Conservation (phyloP, 2,888 invertebrate species). For the Drosophila hawaiiensis region DNA sequence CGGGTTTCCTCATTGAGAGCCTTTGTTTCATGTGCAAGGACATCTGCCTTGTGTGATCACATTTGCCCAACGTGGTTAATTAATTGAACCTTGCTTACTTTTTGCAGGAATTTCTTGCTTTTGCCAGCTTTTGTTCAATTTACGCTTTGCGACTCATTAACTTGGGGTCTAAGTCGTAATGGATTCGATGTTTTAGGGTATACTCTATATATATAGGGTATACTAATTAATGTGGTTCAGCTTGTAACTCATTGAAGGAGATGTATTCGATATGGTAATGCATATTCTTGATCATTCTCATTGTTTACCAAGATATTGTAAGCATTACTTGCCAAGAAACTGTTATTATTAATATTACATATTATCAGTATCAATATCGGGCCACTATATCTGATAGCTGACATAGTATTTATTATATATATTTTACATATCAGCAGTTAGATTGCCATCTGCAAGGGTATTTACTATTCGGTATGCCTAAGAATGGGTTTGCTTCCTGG, state of each 20-base stretch:
- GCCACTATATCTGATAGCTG: background rate
- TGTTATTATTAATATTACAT: background rate
- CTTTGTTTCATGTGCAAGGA: too few relatives aligned
- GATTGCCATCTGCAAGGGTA: background rate
- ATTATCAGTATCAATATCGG: background rate
- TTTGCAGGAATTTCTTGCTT: background rate
- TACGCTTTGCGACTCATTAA: slow-evolving; percentile 51
- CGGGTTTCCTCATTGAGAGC: background rate
- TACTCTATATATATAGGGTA: background rate
- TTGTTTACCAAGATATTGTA: background rate
- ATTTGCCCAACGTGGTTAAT: background rate
- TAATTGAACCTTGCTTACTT: slow-evolving; percentile 8
- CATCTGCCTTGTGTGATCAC: background rate
- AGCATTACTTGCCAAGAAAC: background rate
- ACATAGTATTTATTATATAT: background rate
- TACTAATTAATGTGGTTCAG: background rate
- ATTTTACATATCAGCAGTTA: background rate
- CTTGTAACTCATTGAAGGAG: background rate
- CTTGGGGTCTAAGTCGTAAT: slow-evolving; percentile 18
- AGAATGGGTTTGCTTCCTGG: background rate
- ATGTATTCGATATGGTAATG: background rate
- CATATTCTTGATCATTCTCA: background rate
- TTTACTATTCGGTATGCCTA: background rate
- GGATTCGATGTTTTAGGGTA: background rate
- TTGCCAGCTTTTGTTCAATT: slow-evolving; percentile 16